Evolutionary conservation across 2,888 invertebrate genomes (phyloP), one percentile per base, ranked within the genome.

Genomic region (Cecidostiba fungosa): DNA sequence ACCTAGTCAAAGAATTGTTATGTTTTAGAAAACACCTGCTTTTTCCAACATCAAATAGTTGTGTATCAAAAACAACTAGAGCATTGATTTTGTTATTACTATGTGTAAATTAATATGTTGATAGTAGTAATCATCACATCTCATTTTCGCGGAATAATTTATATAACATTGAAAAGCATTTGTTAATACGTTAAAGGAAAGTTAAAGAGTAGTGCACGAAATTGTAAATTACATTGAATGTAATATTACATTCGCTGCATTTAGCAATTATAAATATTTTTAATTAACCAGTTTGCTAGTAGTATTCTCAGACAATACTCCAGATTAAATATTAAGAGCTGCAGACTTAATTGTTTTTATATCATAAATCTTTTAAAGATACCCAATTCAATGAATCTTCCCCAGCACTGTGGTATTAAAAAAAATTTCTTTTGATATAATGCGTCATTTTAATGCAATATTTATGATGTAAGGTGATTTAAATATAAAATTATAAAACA

Each of bases 1-100:
- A 86, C 78, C 86, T 86, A 86, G 86, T 86, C 86, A 86, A 79
- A 81, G 72, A 72, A 76, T 62, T 85, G 69, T 77, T 84, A 80
- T 32, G 12, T 50, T 76, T 82, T 80, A 83, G 80, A 66, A 47
- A 84, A 84, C 83, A 84, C 80, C n/a, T 29, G 78, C 81, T 86
- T 77, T 70, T 84, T 82, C 16, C 39, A 23, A 74, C 66, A 79
- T 43, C 39, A 43, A 86, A 23, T n/a, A 72, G 81, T 32, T 77
- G 73, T 76, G 43, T 59, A 36, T 69, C 39, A 72, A 77, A 6
- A 26, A 3, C 16, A 62, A 77, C 54, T 76, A 69, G 29, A 85
- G 16, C 26, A 72, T 81, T 77, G 32, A 43, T 43, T 43, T 43
- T 43, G 12, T 70, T 36, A 70, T 23, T n/a, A 84, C 74, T 54